Base-by-base conservation (phyloP, 2,113 vertebrate genomes). In the Oncorhynchus gorbuscha region DNA sequence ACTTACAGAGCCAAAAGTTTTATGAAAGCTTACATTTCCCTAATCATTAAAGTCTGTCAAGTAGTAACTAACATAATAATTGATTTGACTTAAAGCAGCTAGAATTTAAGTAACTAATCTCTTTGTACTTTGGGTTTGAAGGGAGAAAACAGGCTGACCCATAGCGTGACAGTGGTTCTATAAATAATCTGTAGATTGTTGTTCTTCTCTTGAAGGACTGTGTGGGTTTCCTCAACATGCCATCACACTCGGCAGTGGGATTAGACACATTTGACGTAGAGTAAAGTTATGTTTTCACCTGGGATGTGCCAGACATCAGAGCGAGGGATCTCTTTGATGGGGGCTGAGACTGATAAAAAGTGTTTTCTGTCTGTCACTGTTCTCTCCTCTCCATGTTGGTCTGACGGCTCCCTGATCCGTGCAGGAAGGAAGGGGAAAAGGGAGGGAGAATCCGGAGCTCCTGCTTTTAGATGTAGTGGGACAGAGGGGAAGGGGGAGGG, bases 311-410 rank as follows among this genome's bases (percentile, higher is more conserved):
- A 89, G 90, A 91, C 86, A 92, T 92, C 89, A 81, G 67, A 30
- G 24, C 14, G 48, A 24, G 49, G 75, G 69, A 91, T 92, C 88
- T 90, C 30, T n/a, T 62, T 62, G 74, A 48, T 24, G 51, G 32
- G 32, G 51, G 20, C 12, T 55, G 51, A 18, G 51, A 45, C 84
- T 86, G 89, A 85, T 87, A 81, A 82, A 80, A 82, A 65, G 49
- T 66, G 81, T 84, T 84, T 86, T 85, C 81, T 85, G 84, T 89
- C 86, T 92, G 81, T 86, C 75, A 72, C 73, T n/a, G 49, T 55
- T 18, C 75, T 59, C 85, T 55, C 4, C 75, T 59, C 85, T 87
- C 84, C 22, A 13, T 80, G 70, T 81, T 70, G 79, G 73, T 69
- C 73, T 26, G 32, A 2, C 58, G 39, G 61, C 28, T 3, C 66